These are phyloP conservation scores for Zeuzera pyrina DNA, from an alignment of 2,888 invertebrate genomes.

Conservation along the genomic window DNA sequence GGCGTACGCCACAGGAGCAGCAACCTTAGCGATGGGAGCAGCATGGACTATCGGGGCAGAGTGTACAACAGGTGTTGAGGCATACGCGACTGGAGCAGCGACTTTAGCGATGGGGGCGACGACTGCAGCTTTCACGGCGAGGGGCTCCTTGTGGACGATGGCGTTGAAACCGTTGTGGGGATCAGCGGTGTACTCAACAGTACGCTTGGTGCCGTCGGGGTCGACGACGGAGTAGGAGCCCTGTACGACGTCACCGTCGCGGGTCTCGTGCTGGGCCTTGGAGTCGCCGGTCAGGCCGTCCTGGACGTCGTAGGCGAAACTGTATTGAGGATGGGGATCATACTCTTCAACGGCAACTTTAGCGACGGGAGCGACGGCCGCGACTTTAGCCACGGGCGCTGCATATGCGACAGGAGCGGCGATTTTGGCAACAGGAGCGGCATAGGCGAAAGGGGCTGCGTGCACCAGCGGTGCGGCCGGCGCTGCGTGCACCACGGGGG, in stretches of 20 bases:
- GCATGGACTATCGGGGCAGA: constrained; percentile 12
- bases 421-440: constrained; percentile 23
- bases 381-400: constrained; percentile 32
- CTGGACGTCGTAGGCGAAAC: constrained; percentile 72
- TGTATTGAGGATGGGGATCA: constrained; percentile 58
- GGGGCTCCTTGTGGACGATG: constrained; percentile 47
- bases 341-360: constrained; percentile 38
- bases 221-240: constrained; percentile 64
- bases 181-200: constrained; percentile 65
- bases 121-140: constrained; percentile 18
- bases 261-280: constrained; percentile 59
- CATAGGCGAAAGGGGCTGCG: constrained; percentile 21
- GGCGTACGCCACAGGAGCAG: constrained; percentile 28
- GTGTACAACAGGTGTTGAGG: constrained; percentile 22
- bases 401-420: constrained; percentile 9
- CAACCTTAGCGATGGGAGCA: constrained; percentile 33
- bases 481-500: constrained; percentile 21
- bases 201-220: constrained; percentile 61
- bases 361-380: constrained; percentile 29
- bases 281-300: constrained; percentile 61
- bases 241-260: constrained; percentile 60
- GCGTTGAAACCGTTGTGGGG: constrained; percentile 57
- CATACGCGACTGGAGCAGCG: constrained; percentile 21
- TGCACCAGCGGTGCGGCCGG: constrained; percentile 18
- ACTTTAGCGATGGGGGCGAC: constrained; percentile 32